These are phyloP conservation scores for Leptoclinus maculatus DNA, from an alignment of 2,797 vertebrate genomes.

Conservation along the genomic window DNA sequence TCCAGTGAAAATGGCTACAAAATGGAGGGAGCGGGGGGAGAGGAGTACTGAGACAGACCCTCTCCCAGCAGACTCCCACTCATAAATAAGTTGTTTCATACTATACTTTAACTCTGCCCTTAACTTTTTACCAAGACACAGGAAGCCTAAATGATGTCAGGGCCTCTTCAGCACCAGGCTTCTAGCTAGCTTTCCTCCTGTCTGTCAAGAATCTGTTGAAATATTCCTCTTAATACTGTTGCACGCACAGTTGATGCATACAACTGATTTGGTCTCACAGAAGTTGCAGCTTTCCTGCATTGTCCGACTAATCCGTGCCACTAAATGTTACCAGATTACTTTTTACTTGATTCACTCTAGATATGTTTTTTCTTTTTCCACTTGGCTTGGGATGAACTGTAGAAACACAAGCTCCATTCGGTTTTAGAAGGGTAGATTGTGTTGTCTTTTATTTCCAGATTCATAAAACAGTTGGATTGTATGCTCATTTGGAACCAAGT, in stretches of 20 bases:
- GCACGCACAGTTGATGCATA: slow-evolving; percentile 14
- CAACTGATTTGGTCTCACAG: slow-evolving; percentile 6
- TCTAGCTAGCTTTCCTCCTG: slow-evolving; percentile 2
- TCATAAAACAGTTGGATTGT: not conserved
- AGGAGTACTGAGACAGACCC: slow-evolving; percentile 80
- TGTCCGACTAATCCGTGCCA: slow-evolving; percentile 43
- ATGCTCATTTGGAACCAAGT: slow-evolving; percentile 28
- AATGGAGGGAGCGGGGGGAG: slow-evolving; percentile 80
- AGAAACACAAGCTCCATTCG: not conserved
- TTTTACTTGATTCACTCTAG: not conserved
- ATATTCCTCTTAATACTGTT: slow-evolving; percentile 27
- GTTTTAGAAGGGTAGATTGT: slow-evolving; percentile 27
- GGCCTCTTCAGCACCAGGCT: slow-evolving; percentile 4
- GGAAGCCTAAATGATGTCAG: slow-evolving; percentile 7
- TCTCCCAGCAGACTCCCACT: not conserved
- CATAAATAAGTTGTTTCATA: slow-evolving; percentile 26
- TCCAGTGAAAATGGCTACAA: slow-evolving; percentile 90
- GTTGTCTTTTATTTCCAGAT: slow-evolving; percentile 34
- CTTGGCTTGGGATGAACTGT: slow-evolving; percentile 9
- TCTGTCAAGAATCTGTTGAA: slow-evolving; percentile 21
- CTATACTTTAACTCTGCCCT: slow-evolving; percentile 19
- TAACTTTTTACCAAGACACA: slow-evolving; percentile 7
- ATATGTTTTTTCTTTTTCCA: not conserved
- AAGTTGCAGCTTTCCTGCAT: slow-evolving; percentile 29
- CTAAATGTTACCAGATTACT: slow-evolving; percentile 22